phyloP scores from a whole-genome alignment of 1,140 invertebrate genomes.

The Akabosia matsudoensis region DNA sequence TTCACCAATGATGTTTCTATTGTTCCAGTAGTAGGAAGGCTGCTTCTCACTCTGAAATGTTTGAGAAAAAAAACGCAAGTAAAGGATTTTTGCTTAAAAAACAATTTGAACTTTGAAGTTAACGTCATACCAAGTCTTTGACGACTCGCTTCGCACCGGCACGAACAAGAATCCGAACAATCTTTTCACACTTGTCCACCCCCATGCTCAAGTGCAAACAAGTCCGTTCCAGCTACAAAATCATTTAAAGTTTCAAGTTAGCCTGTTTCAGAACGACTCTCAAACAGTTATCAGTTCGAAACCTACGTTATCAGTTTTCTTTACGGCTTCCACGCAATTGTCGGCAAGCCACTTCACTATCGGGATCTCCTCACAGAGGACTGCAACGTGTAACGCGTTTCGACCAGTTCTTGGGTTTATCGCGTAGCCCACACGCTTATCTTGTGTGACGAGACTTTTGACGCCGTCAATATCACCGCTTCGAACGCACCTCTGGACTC shows the following conservation, averaged over 20 bases:
- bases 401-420: constrained; percentile 52
- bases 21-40: constrained; percentile 87
- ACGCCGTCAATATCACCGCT: constrained; percentile 62
- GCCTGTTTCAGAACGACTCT: constrained; percentile 5
- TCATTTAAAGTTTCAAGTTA: constrained; percentile 1
- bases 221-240: constrained; percentile 18
- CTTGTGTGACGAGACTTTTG: constrained; percentile 56
- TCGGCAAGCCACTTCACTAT: constrained; percentile 70
- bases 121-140: constrained; percentile 68
- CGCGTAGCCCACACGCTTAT: not conserved
- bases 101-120: constrained; percentile 4
- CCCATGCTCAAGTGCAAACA: constrained; percentile 63
- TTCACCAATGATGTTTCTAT: constrained; percentile 73
- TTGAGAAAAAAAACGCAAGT: too few species aligned
- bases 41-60: constrained; percentile 69
- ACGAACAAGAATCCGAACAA: constrained; percentile 74
- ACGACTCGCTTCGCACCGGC: constrained; percentile 73
- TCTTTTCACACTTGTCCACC: constrained; percentile 71
- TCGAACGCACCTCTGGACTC: constrained; percentile 70
- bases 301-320: constrained; percentile 79
- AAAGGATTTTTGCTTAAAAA: too few species aligned
- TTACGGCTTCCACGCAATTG: constrained; percentile 67
- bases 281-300: not conserved
- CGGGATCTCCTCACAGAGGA: constrained; percentile 72
- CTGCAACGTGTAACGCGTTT: constrained; percentile 74